phyloP scores from a whole-genome alignment of 1,140 invertebrate genomes.

The Drosophila ogumai region DNA sequence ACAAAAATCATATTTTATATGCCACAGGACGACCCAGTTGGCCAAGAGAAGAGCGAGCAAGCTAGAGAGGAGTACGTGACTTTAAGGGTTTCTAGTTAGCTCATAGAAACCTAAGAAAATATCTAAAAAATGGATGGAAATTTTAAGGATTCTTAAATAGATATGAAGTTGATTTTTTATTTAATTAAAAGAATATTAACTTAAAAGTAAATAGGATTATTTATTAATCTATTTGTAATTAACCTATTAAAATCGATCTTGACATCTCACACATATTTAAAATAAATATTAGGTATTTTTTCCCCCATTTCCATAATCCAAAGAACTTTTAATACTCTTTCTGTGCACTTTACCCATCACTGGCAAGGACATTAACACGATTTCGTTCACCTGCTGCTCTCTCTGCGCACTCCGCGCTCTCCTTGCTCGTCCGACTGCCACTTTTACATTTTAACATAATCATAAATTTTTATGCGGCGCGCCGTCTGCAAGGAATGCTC shows the following conservation, averaged over 20 bases:
- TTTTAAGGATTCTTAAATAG: neutral
- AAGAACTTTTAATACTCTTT: too few relatives aligned
- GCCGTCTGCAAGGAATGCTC: conserved; percentile 67
- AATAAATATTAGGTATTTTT: neutral
- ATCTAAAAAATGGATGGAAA: neutral
- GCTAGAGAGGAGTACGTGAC: conserved; percentile 13
- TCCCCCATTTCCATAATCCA: neutral
- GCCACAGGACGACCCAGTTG: conserved; percentile 39
- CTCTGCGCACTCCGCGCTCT: conserved; percentile 3
- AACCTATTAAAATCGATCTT: too few relatives aligned
- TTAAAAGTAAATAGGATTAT: too few relatives aligned
- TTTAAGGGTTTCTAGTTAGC: neutral
- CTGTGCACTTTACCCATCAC: conserved; percentile 5
- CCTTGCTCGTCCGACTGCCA: conserved; percentile 52
- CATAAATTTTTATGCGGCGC: conserved; percentile 83
- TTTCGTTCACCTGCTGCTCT: conserved; percentile 75
- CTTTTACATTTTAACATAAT: conserved; percentile 84
- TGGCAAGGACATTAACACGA: conserved; percentile 72
- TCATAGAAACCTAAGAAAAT: neutral
- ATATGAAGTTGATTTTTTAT: neutral
- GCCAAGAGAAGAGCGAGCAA: conserved; percentile 12
- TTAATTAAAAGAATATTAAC: neutral
- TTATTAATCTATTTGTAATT: too few relatives aligned
- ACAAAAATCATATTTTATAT: conserved; percentile 72
- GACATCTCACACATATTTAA: neutral